Percentiles rank a stretch among this genome's conserved stretches.
Evolutionary conservation across 2,113 vertebrate genomes (phyloP).

Genomic region (Eulacestoma nigropectus): DNA sequence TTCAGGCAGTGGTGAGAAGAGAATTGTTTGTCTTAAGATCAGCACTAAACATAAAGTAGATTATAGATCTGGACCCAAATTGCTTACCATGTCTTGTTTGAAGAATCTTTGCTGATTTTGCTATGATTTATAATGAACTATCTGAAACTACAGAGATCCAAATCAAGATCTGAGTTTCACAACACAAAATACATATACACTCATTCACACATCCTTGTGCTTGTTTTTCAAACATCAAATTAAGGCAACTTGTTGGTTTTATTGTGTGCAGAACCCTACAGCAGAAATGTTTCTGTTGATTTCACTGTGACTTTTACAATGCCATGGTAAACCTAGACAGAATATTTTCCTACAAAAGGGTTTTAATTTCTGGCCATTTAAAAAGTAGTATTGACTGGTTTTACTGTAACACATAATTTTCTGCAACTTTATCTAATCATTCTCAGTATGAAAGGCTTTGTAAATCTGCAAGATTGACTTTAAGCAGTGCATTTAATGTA

Average conservation of each 20-base stretch:
- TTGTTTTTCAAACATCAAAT: background rate
- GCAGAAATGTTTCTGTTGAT: background rate
- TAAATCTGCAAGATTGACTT: slow-evolving; percentile 7
- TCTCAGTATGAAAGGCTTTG: background rate
- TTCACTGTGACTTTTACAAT: background rate
- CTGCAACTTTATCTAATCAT: background rate
- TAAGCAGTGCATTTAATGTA: background rate
- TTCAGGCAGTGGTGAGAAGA: background rate
- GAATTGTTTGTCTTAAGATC: background rate
- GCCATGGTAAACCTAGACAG: background rate
- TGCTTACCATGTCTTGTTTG: background rate
- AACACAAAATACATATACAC: background rate
- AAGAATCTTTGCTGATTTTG: background rate
- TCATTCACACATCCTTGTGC: background rate
- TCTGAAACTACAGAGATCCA: background rate
- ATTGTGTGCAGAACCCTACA: background rate
- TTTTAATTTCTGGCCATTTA: background rate
- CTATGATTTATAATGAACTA: background rate
- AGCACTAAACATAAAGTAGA: background rate
- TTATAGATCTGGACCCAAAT: background rate
- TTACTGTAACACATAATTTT: background rate
- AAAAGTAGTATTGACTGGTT: background rate
- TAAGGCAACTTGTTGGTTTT: background rate
- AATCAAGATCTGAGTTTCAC: background rate
- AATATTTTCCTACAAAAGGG: background rate